phyloP scores from a whole-genome alignment of 2,113 vertebrate genomes.

The Alouatta palliata region DNA sequence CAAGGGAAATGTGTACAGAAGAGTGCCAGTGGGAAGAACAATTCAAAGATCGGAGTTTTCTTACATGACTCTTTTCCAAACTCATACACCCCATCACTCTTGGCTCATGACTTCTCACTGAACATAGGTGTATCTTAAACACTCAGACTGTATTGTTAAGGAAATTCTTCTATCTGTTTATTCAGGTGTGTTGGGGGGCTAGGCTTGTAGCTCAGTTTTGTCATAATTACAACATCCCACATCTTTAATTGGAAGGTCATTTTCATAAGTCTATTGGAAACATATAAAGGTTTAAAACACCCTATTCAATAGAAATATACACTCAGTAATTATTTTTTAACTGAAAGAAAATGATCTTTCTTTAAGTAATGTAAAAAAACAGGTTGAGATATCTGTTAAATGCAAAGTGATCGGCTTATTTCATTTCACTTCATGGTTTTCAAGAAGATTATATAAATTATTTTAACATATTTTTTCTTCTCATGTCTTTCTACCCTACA shows the following conservation, averaged over 20 bases:
- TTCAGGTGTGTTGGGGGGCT: not conserved
- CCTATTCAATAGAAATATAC: not conserved
- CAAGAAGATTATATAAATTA: not conserved
- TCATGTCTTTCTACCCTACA: not conserved
- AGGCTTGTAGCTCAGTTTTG: not conserved
- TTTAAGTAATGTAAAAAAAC: not conserved
- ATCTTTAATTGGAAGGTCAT: not conserved
- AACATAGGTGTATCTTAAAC: not conserved
- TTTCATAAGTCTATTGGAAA: not conserved
- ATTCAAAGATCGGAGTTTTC: not conserved
- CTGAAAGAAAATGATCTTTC: not conserved
- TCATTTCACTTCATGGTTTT: not conserved
- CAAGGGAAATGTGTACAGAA: not conserved
- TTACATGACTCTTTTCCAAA: not conserved
- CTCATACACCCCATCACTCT: not conserved
- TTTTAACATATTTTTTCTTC: not conserved
- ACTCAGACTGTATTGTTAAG: not conserved
- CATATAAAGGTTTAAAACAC: not conserved
- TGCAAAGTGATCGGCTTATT: not conserved
- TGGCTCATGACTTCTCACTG: not conserved
- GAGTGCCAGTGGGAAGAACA: not conserved
- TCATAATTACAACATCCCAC: not conserved
- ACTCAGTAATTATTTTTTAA: not conserved
- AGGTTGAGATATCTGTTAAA: not conserved
- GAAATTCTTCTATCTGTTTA: conserved; percentile 18